A percentile compares a stretch with the other conserved stretches of the same genome.
Conservation (phyloP, 2,113 vertebrate genomes). For the Aegotheles bennettii region DNA sequence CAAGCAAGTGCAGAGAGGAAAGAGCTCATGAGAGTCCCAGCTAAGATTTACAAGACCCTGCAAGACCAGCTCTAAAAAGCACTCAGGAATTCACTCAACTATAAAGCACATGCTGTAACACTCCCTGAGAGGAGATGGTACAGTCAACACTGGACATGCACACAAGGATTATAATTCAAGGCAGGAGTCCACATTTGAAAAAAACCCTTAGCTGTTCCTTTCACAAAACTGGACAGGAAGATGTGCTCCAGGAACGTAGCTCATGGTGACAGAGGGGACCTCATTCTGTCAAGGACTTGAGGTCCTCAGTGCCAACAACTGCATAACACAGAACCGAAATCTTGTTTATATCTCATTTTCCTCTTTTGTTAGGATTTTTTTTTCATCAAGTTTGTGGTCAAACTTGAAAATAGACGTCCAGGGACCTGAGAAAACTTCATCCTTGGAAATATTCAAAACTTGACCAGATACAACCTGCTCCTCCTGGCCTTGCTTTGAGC, state of each 20-base stretch:
- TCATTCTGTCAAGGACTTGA: neutral
- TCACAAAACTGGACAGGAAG: neutral
- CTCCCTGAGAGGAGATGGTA: neutral
- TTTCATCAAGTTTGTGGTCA: neutral
- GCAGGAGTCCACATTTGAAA: neutral
- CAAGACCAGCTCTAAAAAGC: neutral
- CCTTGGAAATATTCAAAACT: neutral
- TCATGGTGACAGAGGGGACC: neutral
- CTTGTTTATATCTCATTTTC: neutral
- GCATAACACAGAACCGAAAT: neutral
- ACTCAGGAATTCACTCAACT: neutral
- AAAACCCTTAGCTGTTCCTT: neutral
- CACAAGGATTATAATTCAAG: neutral
- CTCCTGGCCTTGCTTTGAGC: neutral
- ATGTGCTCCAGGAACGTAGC: rapidly evolving
- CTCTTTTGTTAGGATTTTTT: neutral
- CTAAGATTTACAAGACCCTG: neutral
- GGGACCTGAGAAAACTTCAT: neutral
- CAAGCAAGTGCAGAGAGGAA: neutral
- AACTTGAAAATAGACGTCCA: neutral
- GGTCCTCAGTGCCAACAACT: neutral
- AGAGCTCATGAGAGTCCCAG: neutral
- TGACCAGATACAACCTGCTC: neutral
- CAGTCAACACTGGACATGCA: neutral
- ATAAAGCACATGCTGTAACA: neutral